phyloP scores from a whole-genome alignment of 2,113 vertebrate genomes.

The Myrmophylax atrothorax region DNA sequence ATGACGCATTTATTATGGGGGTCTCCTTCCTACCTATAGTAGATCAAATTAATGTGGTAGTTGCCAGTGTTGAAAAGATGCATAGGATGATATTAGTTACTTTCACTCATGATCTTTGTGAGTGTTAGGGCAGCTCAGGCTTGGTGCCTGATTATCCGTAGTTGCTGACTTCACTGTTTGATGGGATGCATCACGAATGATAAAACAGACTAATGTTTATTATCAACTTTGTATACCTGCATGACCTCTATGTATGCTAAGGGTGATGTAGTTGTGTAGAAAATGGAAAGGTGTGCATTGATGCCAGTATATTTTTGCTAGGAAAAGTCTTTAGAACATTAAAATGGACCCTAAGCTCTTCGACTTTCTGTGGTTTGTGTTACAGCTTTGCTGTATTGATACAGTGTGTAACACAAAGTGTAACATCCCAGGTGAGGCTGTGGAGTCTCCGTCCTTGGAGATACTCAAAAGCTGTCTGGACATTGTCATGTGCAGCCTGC shows the following conservation, averaged over 20 bases:
- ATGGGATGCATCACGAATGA: background rate
- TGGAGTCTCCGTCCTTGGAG: background rate
- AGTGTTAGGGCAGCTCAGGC: background rate
- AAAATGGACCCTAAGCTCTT: background rate
- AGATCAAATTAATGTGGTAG: background rate
- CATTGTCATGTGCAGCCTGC: rapidly evolving
- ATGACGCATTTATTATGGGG: background rate
- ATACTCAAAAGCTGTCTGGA: background rate
- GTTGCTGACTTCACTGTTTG: background rate
- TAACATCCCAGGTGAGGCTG: background rate
- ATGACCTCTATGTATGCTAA: background rate
- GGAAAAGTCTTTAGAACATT: background rate
- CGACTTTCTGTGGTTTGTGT: background rate
- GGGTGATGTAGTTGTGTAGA: background rate
- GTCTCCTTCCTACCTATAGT: background rate
- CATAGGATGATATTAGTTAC: background rate
- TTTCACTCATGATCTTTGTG: background rate
- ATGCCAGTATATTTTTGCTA: background rate
- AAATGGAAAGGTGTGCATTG: background rate
- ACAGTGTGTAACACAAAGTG: background rate
- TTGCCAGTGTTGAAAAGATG: background rate
- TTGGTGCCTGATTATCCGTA: background rate
- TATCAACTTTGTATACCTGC: background rate
- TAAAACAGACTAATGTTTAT: background rate
- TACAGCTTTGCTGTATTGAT: background rate